Percentiles rank a stretch among this genome's conserved stretches.
These are phyloP conservation scores for Autographa gamma DNA, from an alignment of 2,888 invertebrate genomes.

Conservation along the genomic window DNA sequence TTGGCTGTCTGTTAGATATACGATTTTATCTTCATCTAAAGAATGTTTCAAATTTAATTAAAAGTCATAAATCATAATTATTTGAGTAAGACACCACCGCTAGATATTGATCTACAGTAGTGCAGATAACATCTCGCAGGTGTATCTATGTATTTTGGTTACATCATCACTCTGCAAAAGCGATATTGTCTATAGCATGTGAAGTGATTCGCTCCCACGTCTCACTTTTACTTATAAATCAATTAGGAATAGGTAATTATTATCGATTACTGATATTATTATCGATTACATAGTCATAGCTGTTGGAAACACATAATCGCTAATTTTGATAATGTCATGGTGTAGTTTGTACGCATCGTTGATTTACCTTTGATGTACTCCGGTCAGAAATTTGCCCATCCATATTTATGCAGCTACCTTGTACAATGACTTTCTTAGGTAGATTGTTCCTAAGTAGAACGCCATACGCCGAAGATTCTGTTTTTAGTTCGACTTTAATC, in stretches of 20 bases:
- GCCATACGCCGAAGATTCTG: too few relatives aligned
- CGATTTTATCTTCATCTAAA: not conserved
- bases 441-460: too few relatives aligned
- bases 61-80: not conserved
- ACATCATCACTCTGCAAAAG: constrained; percentile 30
- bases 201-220: constrained; percentile 36
- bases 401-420: too few relatives aligned
- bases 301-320: constrained; percentile 13
- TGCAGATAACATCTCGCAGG: not conserved
- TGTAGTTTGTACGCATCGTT: not conserved
- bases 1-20: too few relatives aligned
- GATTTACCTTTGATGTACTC: not conserved
- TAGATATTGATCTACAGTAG: not conserved
- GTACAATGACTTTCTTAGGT: too few relatives aligned
- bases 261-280: constrained; percentile 17
- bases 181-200: constrained; percentile 30
- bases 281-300: constrained; percentile 9
- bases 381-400: too few relatives aligned
- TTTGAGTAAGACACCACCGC: not conserved
- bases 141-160: constrained; percentile 14
- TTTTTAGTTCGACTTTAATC: too few relatives aligned
- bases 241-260: constrained; percentile 21
- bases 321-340: constrained; percentile 10
- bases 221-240: constrained; percentile 36
- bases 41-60: not conserved